Evolutionary conservation across 2,888 invertebrate genomes (phyloP).

Genomic region (Xylocampa areola): DNA sequence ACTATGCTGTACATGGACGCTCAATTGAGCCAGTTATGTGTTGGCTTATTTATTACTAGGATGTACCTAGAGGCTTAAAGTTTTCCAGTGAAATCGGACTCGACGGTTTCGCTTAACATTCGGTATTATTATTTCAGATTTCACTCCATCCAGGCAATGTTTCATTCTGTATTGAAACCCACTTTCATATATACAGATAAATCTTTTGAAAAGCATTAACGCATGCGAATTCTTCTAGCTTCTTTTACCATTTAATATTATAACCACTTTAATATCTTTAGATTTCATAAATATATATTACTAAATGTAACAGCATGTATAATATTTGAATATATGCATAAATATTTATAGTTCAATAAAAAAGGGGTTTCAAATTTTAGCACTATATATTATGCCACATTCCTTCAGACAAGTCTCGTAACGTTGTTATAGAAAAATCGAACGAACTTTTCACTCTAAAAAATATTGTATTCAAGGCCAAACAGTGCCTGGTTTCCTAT

Average conservation of each 20-base stretch:
- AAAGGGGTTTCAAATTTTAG: neutral
- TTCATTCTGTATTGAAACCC: neutral
- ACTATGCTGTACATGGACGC: neutral
- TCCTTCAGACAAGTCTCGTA: slow-evolving; percentile 12
- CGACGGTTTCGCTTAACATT: neutral
- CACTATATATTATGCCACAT: slow-evolving; percentile 10
- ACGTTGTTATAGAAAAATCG: slow-evolving; percentile 7
- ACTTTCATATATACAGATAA: no score
- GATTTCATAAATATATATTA: no score
- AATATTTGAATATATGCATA: neutral
- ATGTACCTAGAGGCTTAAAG: neutral
- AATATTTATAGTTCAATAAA: slow-evolving; percentile 1
- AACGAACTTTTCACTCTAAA: neutral
- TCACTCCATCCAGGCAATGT: neutral
- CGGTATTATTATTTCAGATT: neutral
- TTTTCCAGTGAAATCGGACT: neutral
- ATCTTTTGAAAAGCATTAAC: no score
- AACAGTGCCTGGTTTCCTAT: neutral
- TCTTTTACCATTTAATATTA: no score
- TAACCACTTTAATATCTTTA: no score
- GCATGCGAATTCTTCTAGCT: no score
- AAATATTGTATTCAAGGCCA: neutral
- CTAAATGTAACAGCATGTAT: no score
- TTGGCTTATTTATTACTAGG: neutral
- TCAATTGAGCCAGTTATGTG: neutral